Evolutionary conservation across 2,888 invertebrate species (phyloP), one percentile per base, ranked within the genome.

Genomic region (Eumerus sabulonum): DNA sequence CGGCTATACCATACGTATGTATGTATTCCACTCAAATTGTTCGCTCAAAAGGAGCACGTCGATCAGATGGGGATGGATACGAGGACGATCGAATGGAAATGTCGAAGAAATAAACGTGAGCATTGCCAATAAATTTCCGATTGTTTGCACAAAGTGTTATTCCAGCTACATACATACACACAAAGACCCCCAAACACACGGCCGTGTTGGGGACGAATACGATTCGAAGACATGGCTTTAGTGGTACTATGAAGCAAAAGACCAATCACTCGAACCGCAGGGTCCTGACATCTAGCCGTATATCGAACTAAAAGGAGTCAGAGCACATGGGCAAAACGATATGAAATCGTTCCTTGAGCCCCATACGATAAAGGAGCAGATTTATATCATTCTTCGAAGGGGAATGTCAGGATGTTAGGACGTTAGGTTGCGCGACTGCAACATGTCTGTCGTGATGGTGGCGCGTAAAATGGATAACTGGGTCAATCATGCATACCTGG

Each of bases 121-220:
- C 68, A 68, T 48, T 18, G 54, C 44, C 74, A 64, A 79, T 79
- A 79, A 79, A 74, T 79, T 70, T 74, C 68, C 79, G 60, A 79
- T 74, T 79, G 79, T 79, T 79, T 73, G 73, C 77, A 63, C 77
- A 79, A 68, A 79, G 77, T 68, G 68, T 79, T 79, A 68, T 60
- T 73, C 50, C 50, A 38, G 56, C 60, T 51, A 44, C 42, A 54
- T n/a, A n/a, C n/a, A n/a, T n/a, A n/a, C n/a, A n/a, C n/a, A n/a
- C n/a, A n/a, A n/a, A n/a, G n/a, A n/a, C n/a, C n/a, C n/a, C n/a
- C n/a, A n/a, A n/a, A 27, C 27, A 27, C 27, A 27, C 27, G 7
- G 2, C 27, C 27, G 27, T 27, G 7, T 7, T 4, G 27, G 27
- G n/a, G 27, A 7, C 27, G 27, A 27, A 27, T 27, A 27, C 27